Evolutionary conservation across 2,888 invertebrate species (phyloP).

Genomic region (Cheilosia grossa): DNA sequence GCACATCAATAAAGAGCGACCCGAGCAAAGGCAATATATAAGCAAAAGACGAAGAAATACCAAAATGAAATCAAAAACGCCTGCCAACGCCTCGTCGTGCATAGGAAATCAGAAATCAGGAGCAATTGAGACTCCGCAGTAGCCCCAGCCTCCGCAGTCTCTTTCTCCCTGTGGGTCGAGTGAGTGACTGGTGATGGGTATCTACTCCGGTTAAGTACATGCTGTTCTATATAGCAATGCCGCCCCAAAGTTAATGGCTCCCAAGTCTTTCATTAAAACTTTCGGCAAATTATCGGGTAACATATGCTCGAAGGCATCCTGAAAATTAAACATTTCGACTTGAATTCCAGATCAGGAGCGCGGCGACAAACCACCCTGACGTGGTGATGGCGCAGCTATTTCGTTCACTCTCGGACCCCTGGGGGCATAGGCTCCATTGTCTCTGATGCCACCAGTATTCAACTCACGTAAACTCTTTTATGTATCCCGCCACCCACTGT

Average conservation of each 20-base stretch:
- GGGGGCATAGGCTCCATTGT: conserved; percentile 48
- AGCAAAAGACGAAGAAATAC: conserved; percentile 40
- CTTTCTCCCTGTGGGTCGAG: conserved; percentile 14
- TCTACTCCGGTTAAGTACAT: conserved; percentile 37
- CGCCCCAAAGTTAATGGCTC: conserved; percentile 79
- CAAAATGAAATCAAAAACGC: conserved; percentile 74
- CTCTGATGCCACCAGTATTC: conserved; percentile 45
- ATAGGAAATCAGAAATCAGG: conserved; percentile 74
- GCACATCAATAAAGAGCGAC: conserved; percentile 68
- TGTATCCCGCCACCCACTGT: conserved; percentile 29
- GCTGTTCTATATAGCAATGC: conserved; percentile 33
- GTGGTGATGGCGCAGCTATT: conserved; percentile 45
- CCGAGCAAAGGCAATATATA: conserved; percentile 47
- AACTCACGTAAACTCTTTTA: conserved; percentile 74
- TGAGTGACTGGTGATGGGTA: conserved; percentile 68
- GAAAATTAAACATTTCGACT: conserved; percentile 75
- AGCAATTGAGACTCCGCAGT: conserved; percentile 61
- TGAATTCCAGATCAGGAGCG: conserved; percentile 72
- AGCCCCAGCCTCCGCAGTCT: conserved; percentile 28
- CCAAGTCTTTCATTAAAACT: conserved; percentile 83
- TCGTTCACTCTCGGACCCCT: conserved; percentile 22
- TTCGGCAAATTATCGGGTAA: conserved; percentile 83
- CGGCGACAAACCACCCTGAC: conserved; percentile 68
- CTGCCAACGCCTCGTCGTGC: conserved; percentile 75
- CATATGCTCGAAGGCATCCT: conserved; percentile 80